Base-by-base conservation (phyloP, 2,797 vertebrate genomes). In the Falco berigora region DNA sequence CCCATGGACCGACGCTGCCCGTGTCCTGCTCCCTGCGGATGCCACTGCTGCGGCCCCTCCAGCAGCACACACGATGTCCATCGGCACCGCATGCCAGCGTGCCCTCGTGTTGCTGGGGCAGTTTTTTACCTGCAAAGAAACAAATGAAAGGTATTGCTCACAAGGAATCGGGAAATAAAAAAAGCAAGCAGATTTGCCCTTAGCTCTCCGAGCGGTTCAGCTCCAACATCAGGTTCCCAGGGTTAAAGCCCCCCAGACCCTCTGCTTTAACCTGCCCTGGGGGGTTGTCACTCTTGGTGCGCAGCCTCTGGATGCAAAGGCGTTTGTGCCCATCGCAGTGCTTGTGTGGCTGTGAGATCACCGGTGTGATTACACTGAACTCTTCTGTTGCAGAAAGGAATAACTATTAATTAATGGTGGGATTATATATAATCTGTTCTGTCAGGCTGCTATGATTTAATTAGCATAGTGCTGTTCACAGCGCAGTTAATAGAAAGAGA, bases 261-360 rank as follows among this genome's bases (percentile, higher is more conserved):
- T 64, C 61, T 49, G 52, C 19, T 75, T 46, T 50, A 28, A 38
- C 44, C 36, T 34, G 68, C 13, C 46, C 6, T 28, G 18, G 34
- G 12, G 4, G 14, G 12, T 36, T 67, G 44, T 9, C 34, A 10
- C 10, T 32, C 22, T 23, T 16, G 19, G 27, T 4, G 2, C 46
- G 5, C 55, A 74, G 5, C 12, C 36, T 24, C 53, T 55, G 32
- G 5, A 0, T 9, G 46, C 10, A 3, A 17, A 63, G 28, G 22
- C 5, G 18, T 18, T 44, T 36, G 2, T 24, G 22, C 44, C 28
- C n/a, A 4, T 8, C 1, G 0, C 59, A n/a, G 32, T 12, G 16
- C 23, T 20, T 34, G 19, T 55, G 66, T 3, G 8, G 25, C 42
- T 18, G 0, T 58, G 47, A 62, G 42, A 52, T 50, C 42, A 22